A percentile compares a stretch with the other conserved stretches of the same genome.
These are phyloP conservation scores for Synanthedon formicaeformis DNA, from an alignment of 2,888 invertebrate genomes.

Conservation along the genomic window DNA sequence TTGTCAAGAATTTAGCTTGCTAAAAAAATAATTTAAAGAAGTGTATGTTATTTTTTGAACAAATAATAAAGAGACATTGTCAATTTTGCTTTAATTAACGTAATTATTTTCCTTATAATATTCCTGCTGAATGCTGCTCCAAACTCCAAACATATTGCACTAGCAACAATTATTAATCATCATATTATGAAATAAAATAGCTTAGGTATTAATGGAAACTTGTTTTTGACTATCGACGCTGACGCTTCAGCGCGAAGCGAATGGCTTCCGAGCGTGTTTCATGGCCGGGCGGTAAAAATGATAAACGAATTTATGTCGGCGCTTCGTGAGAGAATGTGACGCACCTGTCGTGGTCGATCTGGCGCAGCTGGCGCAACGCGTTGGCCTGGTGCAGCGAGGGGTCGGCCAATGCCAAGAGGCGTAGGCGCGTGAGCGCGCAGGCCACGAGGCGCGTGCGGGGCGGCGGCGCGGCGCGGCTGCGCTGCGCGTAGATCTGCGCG, in stretches of 20 bases:
- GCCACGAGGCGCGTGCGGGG: slow-evolving; percentile 80
- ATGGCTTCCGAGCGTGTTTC: not conserved
- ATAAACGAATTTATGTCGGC: not conserved
- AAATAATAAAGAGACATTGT: too few species aligned
- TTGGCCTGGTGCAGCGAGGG: slow-evolving; percentile 85
- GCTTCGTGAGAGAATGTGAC: not conserved
- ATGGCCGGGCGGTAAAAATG: not conserved
- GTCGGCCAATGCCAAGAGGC: slow-evolving; percentile 84
- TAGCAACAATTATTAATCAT: too few species aligned
- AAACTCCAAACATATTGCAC: too few species aligned
- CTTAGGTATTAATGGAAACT: too few species aligned
- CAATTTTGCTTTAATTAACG: too few species aligned
- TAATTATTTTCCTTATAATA: too few species aligned
- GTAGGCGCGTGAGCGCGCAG: slow-evolving; percentile 81
- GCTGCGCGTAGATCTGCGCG: slow-evolving; percentile 94
- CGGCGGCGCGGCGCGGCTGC: slow-evolving; percentile 73
- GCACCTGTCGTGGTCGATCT: slow-evolving; percentile 85
- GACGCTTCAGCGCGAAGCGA: not conserved
- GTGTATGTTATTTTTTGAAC: too few species aligned
- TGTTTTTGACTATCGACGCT: too few species aligned
- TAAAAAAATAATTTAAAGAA: too few species aligned
- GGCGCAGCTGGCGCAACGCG: slow-evolving; percentile 78
- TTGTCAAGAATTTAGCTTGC: too few species aligned
- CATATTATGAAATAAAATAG: too few species aligned
- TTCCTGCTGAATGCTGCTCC: too few species aligned